Evolutionary conservation across 2,797 vertebrate genomes (phyloP).

Genomic region (Artibeus jamaicensis): DNA sequence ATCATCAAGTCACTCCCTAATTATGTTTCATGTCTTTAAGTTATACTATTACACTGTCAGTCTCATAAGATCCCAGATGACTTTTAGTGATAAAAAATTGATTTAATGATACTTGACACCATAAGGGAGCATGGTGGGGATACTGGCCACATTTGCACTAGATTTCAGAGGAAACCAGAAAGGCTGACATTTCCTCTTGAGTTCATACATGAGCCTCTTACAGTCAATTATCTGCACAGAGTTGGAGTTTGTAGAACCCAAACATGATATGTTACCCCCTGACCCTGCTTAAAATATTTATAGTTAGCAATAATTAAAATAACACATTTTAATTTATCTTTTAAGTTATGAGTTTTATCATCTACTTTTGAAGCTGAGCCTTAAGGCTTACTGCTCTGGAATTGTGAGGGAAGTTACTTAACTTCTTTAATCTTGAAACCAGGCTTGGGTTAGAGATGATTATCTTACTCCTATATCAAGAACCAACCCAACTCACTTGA

Average conservation of each 20-base stretch:
- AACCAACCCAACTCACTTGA: neutral
- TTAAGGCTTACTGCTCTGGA: neutral
- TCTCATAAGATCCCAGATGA: neutral
- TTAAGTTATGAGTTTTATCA: constrained; percentile 10
- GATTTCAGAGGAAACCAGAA: neutral
- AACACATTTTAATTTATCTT: neutral
- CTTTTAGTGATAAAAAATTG: neutral
- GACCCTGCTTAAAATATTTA: neutral
- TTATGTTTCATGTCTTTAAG: neutral
- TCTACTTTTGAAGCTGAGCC: constrained; percentile 1
- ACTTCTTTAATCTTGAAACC: neutral
- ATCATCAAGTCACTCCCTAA: neutral
- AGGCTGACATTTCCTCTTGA: neutral
- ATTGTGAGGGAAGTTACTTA: neutral
- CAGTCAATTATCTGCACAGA: neutral
- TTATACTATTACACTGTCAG: neutral
- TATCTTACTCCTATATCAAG: neutral
- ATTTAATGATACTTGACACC: neutral
- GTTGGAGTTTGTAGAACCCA: neutral
- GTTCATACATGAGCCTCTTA: neutral
- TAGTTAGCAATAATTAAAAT: neutral
- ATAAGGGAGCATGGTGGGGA: neutral
- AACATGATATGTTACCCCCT: neutral
- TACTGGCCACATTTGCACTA: neutral
- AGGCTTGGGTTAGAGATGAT: neutral